Evolutionary conservation across 2,888 invertebrate species (phyloP).

Genomic region (Chalcosyrphus nemorum): DNA sequence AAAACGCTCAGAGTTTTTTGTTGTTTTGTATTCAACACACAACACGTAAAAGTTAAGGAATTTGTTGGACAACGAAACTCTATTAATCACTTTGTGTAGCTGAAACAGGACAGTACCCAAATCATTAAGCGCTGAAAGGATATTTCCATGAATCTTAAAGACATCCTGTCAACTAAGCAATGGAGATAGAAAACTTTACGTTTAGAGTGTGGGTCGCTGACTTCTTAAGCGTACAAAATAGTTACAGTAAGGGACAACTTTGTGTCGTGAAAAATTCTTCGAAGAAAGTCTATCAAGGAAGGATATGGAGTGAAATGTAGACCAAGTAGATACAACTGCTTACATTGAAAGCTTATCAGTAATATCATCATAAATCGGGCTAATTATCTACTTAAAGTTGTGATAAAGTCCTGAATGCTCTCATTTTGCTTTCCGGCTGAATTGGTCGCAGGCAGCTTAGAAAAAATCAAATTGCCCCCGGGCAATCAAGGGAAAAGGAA

Average conservation of each 20-base stretch:
- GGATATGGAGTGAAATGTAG: slow-evolving; percentile 3
- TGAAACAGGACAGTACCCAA: neutral
- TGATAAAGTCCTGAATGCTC: slow-evolving; percentile 16
- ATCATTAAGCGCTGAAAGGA: slow-evolving; percentile 28
- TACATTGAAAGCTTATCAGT: slow-evolving; percentile 14
- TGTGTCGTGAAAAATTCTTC: neutral
- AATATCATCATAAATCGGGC: slow-evolving; percentile 33
- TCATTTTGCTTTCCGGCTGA: neutral
- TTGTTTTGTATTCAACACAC: neutral
- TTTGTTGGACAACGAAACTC: slow-evolving; percentile 31
- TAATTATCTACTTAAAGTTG: slow-evolving; percentile 17
- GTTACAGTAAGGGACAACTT: slow-evolving; percentile 34
- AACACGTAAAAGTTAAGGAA: neutral
- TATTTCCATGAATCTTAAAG: slow-evolving; percentile 7
- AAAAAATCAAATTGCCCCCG: neutral
- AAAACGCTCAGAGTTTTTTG: neutral
- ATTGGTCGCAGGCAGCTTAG: neutral
- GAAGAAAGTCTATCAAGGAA: slow-evolving; percentile 15
- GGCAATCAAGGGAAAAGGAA: neutral
- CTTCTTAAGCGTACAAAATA: slow-evolving; percentile 17
- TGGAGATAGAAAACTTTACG: slow-evolving; percentile 31
- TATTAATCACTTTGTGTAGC: slow-evolving; percentile 36
- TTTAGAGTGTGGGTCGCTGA: neutral
- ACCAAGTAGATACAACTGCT: slow-evolving; percentile 1
- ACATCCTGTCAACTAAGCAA: slow-evolving; percentile 16